Percentiles rank a stretch among this genome's conserved stretches.
phyloP scores from a whole-genome alignment of 2,888 invertebrate species.

The Drosophila mulleri region DNA sequence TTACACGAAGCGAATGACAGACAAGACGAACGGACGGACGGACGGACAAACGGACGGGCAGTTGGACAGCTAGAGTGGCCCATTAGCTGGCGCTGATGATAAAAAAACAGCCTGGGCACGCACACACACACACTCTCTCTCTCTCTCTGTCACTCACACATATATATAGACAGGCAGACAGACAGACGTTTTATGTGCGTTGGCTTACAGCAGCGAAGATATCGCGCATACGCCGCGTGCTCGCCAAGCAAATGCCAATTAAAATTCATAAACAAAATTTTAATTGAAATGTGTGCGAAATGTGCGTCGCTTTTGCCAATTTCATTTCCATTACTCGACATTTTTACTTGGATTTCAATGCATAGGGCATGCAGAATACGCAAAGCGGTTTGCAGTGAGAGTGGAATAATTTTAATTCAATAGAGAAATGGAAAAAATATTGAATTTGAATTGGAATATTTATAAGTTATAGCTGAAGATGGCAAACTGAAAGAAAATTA shows the following conservation, averaged over 20 bases:
- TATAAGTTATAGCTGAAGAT: neutral
- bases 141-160: slow-evolving; percentile 14
- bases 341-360: slow-evolving; percentile 18
- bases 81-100: slow-evolving; percentile 68
- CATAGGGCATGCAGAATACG: neutral
- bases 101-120: slow-evolving; percentile 70
- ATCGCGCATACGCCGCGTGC: slow-evolving; percentile 70
- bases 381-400: neutral
- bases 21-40: slow-evolving; percentile 6
- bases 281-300: slow-evolving; percentile 47
- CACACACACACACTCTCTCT: neutral
- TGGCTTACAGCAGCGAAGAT: slow-evolving; percentile 60
- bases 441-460: neutral
- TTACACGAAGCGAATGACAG: slow-evolving; percentile 26
- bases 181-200: slow-evolving; percentile 6
- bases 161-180: neutral
- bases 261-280: slow-evolving; percentile 64
- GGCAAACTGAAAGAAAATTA: neutral
- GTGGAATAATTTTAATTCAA: neutral
- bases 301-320: slow-evolving; percentile 43
- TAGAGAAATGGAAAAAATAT: neutral
- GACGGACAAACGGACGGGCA: neutral
- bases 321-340: slow-evolving; percentile 18
- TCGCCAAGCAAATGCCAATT: slow-evolving; percentile 59
- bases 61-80: slow-evolving; percentile 34